These are phyloP conservation scores for Palythoa heliodiscus DNA, from an alignment of 92 coral and sea anemone genomes.

Conservation along the genomic window DNA sequence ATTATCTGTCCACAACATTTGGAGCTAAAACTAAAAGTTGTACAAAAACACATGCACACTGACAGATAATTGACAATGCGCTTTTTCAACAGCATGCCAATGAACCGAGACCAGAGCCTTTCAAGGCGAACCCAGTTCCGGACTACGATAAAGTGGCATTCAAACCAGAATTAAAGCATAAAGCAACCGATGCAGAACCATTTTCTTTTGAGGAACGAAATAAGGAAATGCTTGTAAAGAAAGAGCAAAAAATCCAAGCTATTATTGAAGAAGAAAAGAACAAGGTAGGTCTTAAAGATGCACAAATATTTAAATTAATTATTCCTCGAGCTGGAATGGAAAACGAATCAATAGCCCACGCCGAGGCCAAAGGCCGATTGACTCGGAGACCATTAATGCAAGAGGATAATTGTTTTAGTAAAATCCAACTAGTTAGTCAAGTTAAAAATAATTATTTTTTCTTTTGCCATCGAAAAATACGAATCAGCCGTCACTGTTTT, in stretches of 20 bases:
- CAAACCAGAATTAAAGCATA: slow-evolving; percentile 83
- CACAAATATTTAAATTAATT: neutral
- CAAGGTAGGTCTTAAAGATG: neutral
- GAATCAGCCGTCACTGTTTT: too few species aligned
- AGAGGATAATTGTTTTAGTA: too few species aligned
- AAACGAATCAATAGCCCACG: too few species aligned
- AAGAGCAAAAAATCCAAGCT: slow-evolving; percentile 75
- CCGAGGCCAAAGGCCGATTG: neutral
- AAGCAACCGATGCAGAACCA: slow-evolving; percentile 67
- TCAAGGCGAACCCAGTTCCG: slow-evolving; percentile 93
- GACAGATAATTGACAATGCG: neutral
- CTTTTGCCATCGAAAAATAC: too few species aligned
- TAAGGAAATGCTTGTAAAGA: slow-evolving; percentile 70
- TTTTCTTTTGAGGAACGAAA: slow-evolving; percentile 90
- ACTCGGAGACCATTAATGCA: neutral
- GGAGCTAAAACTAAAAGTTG: neutral
- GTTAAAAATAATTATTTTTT: too few species aligned
- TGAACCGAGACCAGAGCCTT: slow-evolving; percentile 55
- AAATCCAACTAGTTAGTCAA: too few species aligned
- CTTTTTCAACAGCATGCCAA: neutral
- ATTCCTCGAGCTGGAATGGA: too few species aligned
- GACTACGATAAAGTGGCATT: slow-evolving; percentile 75
- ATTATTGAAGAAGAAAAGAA: slow-evolving; percentile 84
- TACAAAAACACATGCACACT: neutral
- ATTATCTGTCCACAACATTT: neutral